phyloP scores from a whole-genome alignment of 2,888 invertebrate genomes.

The Formica aserva region DNA sequence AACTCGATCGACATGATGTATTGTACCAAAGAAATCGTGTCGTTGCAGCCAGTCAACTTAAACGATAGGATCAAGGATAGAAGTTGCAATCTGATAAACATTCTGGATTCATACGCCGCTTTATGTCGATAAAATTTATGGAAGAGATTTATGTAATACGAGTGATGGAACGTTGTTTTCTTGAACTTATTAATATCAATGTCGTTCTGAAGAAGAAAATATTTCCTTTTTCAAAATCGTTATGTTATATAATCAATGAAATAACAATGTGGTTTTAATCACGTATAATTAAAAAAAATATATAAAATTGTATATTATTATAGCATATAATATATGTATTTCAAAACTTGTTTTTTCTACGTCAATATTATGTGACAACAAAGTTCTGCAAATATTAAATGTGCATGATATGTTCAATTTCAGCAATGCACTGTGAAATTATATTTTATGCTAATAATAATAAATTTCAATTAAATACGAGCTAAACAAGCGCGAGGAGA shows the following conservation, averaged over 20 bases:
- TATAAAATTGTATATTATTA: neutral
- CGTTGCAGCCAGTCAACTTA: slow-evolving; percentile 17
- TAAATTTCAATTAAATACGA: slow-evolving; percentile 15
- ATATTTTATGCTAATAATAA: slow-evolving; percentile 2
- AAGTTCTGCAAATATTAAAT: neutral
- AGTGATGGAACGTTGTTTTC: neutral
- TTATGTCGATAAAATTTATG: slow-evolving; percentile 5
- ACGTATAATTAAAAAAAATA: neutral
- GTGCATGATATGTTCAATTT: neutral
- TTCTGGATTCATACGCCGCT: neutral
- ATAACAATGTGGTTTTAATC: neutral
- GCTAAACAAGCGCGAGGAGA: neutral
- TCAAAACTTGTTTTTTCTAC: neutral
- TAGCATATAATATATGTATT: neutral
- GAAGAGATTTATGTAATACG: slow-evolving; percentile 13
- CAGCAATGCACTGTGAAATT: neutral
- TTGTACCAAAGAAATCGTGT: slow-evolving; percentile 15
- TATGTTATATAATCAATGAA: neutral
- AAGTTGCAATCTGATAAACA: slow-evolving; percentile 40
- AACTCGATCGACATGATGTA: slow-evolving; percentile 33
- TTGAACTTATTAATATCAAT: neutral
- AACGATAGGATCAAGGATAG: slow-evolving; percentile 37
- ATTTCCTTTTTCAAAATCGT: neutral
- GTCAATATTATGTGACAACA: neutral
- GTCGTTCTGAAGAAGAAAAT: neutral